Percentiles rank a stretch among this genome's conserved stretches.
Conservation (phyloP, 2,888 invertebrate species). For the Melieria crassipennis region DNA sequence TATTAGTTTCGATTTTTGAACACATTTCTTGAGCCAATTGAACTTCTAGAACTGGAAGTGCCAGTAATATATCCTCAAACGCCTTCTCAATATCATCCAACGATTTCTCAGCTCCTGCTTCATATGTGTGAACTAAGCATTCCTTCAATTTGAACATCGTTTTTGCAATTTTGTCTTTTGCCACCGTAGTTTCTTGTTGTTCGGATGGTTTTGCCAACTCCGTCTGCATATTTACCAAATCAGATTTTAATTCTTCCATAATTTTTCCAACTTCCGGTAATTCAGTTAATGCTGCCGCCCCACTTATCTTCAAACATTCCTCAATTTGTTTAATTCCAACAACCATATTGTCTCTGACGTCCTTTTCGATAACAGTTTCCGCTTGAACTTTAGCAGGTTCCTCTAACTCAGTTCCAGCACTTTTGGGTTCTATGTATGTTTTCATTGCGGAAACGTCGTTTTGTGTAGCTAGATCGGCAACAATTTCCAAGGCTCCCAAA, state of each 20-base stretch:
- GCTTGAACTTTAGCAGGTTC: constrained; percentile 32
- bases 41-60: constrained; percentile 61
- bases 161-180: constrained; percentile 49
- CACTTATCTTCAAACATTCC: constrained; percentile 53
- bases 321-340: constrained; percentile 61
- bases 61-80: constrained; percentile 60
- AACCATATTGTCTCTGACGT: constrained; percentile 47
- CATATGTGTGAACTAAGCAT: constrained; percentile 61
- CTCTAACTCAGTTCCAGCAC: constrained; percentile 26
- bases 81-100: constrained; percentile 61
- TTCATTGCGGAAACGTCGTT: constrained; percentile 71
- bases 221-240: constrained; percentile 51
- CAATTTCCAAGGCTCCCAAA: constrained; percentile 64
- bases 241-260: constrained; percentile 55
- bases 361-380: constrained; percentile 41
- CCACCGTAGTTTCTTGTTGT: constrained; percentile 40
- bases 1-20: constrained; percentile 56
- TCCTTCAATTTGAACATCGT: constrained; percentile 63
- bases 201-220: constrained; percentile 43
- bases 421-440: constrained; percentile 66
- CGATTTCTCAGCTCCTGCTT: constrained; percentile 54
- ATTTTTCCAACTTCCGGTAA: constrained; percentile 51
- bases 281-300: constrained; percentile 41
- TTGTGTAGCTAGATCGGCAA: constrained; percentile 69
- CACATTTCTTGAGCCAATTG: constrained; percentile 66